These are phyloP conservation scores for Heliconius aoede DNA, from an alignment of 2,888 invertebrate species.

Conservation along the genomic window DNA sequence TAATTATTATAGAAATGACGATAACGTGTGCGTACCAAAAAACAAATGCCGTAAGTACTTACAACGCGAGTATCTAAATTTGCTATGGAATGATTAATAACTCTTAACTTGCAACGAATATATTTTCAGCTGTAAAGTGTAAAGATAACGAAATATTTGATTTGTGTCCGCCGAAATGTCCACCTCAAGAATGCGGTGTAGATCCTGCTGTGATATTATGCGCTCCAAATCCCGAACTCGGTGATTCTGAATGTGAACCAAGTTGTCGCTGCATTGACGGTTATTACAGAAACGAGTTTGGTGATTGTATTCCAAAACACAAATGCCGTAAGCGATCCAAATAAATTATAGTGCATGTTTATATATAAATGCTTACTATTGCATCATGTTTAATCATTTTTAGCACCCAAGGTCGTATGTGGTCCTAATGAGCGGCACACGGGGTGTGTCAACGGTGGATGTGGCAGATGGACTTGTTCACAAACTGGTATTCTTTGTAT, in stretches of 20 bases:
- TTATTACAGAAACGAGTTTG: slow-evolving; percentile 35
- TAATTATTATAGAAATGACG: slow-evolving; percentile 50
- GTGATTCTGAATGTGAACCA: slow-evolving; percentile 37
- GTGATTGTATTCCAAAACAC: slow-evolving; percentile 45
- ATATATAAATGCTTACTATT: not conserved
- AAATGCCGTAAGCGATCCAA: slow-evolving; percentile 39
- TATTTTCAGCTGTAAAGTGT: slow-evolving; percentile 27
- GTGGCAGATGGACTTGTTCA: slow-evolving; percentile 53
- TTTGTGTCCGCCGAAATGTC: slow-evolving; percentile 34
- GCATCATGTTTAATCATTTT: not conserved
- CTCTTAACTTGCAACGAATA: not conserved
- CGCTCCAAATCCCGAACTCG: slow-evolving; percentile 31
- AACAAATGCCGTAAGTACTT: slow-evolving; percentile 45
- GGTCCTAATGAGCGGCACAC: not conserved
- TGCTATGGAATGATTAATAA: not conserved
- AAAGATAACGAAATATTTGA: slow-evolving; percentile 39
- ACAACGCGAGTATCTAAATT: not conserved
- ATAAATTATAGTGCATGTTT: not conserved
- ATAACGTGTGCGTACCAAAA: slow-evolving; percentile 52
- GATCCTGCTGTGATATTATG: slow-evolving; percentile 31
- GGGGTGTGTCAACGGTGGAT: slow-evolving; percentile 23
- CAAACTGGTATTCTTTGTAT: slow-evolving; percentile 48
- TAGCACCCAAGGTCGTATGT: not conserved
- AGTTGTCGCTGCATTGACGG: slow-evolving; percentile 40
- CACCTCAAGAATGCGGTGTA: slow-evolving; percentile 32